Conservation (phyloP, 2,888 invertebrate genomes). For the Prosapia bicincta region DNA sequence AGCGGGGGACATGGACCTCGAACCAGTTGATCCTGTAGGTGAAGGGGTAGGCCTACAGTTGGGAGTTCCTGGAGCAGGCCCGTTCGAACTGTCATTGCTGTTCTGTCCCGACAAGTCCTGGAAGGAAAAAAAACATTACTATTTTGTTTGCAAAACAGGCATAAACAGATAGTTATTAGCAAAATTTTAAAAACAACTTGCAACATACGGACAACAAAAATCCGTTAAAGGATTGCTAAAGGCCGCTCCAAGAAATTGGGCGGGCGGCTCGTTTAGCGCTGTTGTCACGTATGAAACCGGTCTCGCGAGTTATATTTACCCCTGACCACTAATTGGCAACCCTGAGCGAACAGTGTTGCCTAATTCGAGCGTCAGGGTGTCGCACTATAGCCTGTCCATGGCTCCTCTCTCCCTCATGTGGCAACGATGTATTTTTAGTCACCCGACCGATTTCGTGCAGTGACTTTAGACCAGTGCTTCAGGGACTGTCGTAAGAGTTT, state of each 20-base stretch:
- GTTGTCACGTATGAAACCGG: no score
- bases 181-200: conserved; percentile 12
- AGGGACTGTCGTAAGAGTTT: no score
- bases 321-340: no score
- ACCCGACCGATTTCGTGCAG: no score
- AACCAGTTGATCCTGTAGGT: conserved; percentile 89
- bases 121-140: conserved; percentile 44
- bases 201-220: conserved; percentile 17
- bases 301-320: no score
- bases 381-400: no score
- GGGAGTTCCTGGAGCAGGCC: conserved; percentile 64
- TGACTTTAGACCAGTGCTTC: no score
- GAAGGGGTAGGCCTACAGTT: conserved; percentile 86
- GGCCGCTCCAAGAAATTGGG: neutral
- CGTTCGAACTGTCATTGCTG: conserved; percentile 82
- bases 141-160: neutral
- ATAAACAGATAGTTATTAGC: neutral
- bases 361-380: no score
- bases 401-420: no score
- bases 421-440: no score
- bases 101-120: conserved; percentile 84
- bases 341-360: no score
- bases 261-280: no score
- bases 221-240: conserved; percentile 8
- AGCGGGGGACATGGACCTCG: conserved; percentile 97